Percentiles rank a stretch among this genome's conserved stretches.
Evolutionary conservation across 2,113 vertebrate genomes (phyloP).

Genomic region (Hyla sarda): DNA sequence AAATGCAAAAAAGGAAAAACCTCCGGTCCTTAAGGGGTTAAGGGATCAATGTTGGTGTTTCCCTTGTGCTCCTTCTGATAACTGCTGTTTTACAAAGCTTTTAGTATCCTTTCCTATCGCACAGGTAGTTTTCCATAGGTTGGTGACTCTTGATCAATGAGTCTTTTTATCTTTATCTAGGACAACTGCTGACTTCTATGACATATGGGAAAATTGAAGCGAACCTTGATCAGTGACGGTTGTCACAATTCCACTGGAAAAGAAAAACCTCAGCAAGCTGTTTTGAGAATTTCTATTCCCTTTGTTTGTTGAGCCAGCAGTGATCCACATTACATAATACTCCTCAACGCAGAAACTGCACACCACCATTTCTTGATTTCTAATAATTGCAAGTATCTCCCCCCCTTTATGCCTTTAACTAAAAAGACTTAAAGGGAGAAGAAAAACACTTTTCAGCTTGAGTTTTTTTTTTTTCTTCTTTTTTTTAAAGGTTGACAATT

Average conservation of each 20-base stretch:
- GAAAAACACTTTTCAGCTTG: not conserved
- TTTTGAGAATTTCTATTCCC: constrained; percentile 1
- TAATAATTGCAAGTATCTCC: not conserved
- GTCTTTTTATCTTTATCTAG: constrained; percentile 4
- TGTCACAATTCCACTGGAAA: not conserved
- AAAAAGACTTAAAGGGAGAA: not conserved
- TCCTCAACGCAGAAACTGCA: not conserved
- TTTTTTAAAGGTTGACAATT: not conserved
- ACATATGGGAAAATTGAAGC: not conserved
- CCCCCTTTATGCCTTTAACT: not conserved
- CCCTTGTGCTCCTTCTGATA: not conserved
- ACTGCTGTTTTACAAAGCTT: not conserved
- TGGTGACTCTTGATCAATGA: not conserved
- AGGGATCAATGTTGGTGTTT: not conserved
- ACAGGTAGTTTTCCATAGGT: not conserved
- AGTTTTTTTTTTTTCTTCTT: not conserved
- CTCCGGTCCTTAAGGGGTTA: no score
- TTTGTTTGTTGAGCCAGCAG: not conserved
- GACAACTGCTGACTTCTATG: not conserved
- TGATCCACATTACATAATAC: constrained; percentile 5
- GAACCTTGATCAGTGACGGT: constrained; percentile 13
- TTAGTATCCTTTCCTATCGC: not conserved
- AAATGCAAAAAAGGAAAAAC: no score
- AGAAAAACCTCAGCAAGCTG: not conserved
- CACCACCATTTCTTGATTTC: not conserved